A percentile compares a stretch with the other conserved stretches of the same genome.
Evolutionary conservation across 2,888 invertebrate genomes (phyloP).

Genomic region (Morpho achilles): DNA sequence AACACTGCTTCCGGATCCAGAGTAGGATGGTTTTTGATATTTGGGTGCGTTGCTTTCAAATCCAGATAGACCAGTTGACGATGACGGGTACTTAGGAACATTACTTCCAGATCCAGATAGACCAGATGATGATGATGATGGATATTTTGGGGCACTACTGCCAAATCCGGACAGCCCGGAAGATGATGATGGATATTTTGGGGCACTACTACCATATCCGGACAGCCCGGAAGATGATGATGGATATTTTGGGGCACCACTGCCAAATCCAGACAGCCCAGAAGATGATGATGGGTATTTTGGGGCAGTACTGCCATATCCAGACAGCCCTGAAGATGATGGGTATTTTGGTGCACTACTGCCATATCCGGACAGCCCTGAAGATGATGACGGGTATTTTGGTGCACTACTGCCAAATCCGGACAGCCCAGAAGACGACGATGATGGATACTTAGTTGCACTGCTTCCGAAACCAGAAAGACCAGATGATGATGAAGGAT

Average conservation of each 20-base stretch:
- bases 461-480: conserved; percentile 18
- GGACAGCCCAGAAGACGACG: conserved; percentile 13
- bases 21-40: conserved; percentile 21
- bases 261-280: conserved; percentile 21
- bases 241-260: conserved; percentile 16
- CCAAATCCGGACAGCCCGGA: conserved; percentile 21
- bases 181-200: conserved; percentile 2
- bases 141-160: conserved; percentile 2
- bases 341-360: conserved; percentile 18
- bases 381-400: background rate
- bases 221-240: conserved; percentile 17
- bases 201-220: conserved; percentile 10
- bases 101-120: conserved; percentile 19
- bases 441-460: conserved; percentile 8
- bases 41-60: conserved; percentile 7
- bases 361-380: conserved; percentile 3
- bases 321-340: conserved; percentile 20
- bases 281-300: conserved; percentile 22
- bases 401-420: conserved; percentile 18
- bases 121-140: conserved; percentile 11
- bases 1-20: conserved; percentile 11
- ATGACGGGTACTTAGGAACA: conserved; percentile 17
- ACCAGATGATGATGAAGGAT: conserved; percentile 22
- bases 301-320: conserved; percentile 10
- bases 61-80: conserved; percentile 25